Percentiles rank a stretch among this genome's conserved stretches.
Evolutionary conservation across 1,140 invertebrate genomes (phyloP).

Genomic region (Druon quercuslanigerum): DNA sequence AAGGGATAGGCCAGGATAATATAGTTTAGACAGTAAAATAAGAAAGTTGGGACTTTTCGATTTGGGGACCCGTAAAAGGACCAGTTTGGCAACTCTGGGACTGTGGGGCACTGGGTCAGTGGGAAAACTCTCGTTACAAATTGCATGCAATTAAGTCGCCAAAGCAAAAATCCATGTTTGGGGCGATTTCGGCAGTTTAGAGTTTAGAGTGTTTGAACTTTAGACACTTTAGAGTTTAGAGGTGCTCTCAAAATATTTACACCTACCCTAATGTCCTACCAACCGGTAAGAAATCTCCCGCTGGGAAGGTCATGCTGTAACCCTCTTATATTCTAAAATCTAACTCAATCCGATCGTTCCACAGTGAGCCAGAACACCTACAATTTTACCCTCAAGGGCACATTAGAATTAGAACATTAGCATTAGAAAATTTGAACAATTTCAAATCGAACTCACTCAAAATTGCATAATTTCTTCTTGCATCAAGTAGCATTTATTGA

Average conservation of each 20-base stretch:
- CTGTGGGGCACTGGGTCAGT: constrained; percentile 24
- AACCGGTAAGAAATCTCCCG: neutral
- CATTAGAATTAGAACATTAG: too few relatives aligned
- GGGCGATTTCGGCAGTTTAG: neutral
- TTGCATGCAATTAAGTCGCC: constrained; percentile 25
- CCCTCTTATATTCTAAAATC: neutral
- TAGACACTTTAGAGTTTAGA: too few relatives aligned
- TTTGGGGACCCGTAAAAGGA: neutral
- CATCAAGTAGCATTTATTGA: too few relatives aligned
- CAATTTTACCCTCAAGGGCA: too few relatives aligned
- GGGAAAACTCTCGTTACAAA: constrained; percentile 22
- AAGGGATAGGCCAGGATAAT: neutral
- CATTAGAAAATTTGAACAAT: too few relatives aligned
- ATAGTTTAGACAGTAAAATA: neutral
- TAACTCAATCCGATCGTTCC: constrained; percentile 1
- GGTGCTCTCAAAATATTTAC: constrained; percentile 27
- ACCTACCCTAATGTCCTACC: constrained; percentile 21
- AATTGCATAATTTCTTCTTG: too few relatives aligned
- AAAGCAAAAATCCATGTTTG: neutral
- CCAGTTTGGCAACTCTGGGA: neutral
- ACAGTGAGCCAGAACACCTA: too few relatives aligned
- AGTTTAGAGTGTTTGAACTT: too few relatives aligned
- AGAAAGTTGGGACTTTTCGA: neutral
- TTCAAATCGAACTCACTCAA: too few relatives aligned
- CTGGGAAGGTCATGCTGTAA: neutral